Base-by-base conservation (phyloP, 1,140 invertebrate species). In the Zaprionus vittiger region DNA sequence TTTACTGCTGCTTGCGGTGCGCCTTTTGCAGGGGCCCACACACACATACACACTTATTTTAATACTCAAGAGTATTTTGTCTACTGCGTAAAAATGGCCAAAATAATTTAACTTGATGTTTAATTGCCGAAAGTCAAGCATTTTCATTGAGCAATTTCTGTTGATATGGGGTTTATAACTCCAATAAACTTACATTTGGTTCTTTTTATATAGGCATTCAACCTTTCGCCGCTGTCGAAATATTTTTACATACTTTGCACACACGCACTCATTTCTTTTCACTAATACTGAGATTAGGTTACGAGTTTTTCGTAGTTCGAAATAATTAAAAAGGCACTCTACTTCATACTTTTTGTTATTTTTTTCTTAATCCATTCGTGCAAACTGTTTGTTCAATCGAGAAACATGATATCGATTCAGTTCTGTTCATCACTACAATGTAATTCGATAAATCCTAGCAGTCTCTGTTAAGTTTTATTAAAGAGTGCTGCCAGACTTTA, bases 71-170 rank as follows among this genome's bases (percentile, higher is more conserved):
- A 49, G 47, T 78, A 74, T 65, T 78, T 74, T 65, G 54, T 49
- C 69, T 80, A 84, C 81, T 84, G 81, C 81, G 81, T 80, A 84
- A 80, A 83, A 80, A 59, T 69, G 47, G 52, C 54, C 31, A 54
- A 83, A 80, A 54, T 65, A 65, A 54, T 73, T 71, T 80, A 63
- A 52, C 64, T 77, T 66, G 14, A 44, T 5, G 34, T 38, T 61
- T 61, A 47, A 60, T 60, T 37, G 5, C 31, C 61, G 17, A 56
- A 60, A 31, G 15, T 41, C 20, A 60, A 59, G 34, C 62, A 61
- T 66, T 77, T 66, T 54, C 52, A 64, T 75, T 75, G 70, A 64
- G 9, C 54, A 63, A 64, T 64, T 59, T 49, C 17, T 41, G 44
- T 64, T 34, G 26, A 41, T 31, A 20, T 37, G 26, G 5, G 24